Evolutionary conservation across 2,888 invertebrate genomes (phyloP), one percentile per base, ranked within the genome.

Genomic region (Lepidocyrtoides sp.): DNA sequence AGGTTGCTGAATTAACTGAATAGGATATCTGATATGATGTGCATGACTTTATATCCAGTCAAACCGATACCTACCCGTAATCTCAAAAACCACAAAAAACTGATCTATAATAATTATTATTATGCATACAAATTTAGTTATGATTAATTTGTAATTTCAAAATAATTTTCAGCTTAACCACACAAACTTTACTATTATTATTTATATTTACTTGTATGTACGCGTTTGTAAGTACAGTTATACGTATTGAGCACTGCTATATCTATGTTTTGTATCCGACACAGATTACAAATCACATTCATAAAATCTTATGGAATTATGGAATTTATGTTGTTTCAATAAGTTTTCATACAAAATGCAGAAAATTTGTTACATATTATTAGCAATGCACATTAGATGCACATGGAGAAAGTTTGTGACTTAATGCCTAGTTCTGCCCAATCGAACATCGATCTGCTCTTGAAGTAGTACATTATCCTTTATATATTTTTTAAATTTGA

Each of bases 1-100:
- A 36, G 7, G 41, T 17, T n/a, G n/a, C n/a, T n/a, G n/a, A n/a
- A n/a, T n/a, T n/a, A n/a, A n/a, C n/a, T n/a, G n/a, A n/a, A n/a
- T n/a, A n/a, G n/a, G n/a, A n/a, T n/a, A n/a, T n/a, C n/a, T n/a
- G n/a, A n/a, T n/a, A n/a, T n/a, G n/a, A n/a, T n/a, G n/a, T n/a
- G n/a, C n/a, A 72, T 87, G 86, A 82, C 86, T 91, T 91, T 79
- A 91, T 91, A 60, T 91, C 86, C 91, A 87, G 86, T 87, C 91
- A 86, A 88, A 82, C 60, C 91, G 75, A 86, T 91, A 91, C 86
- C 69, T 83, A 89, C 91, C 91, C 29, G 91, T 87, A 91, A 91
- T 91, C 91, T 91, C 86, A 91, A 86, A 90, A 91, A 86, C 86
- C n/a, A 91, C 69, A 91, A 91, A 89, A 90, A 91, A 91, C 91